Evolutionary conservation across 2,888 invertebrate species (phyloP).

Genomic region (Chrysolina americana): DNA sequence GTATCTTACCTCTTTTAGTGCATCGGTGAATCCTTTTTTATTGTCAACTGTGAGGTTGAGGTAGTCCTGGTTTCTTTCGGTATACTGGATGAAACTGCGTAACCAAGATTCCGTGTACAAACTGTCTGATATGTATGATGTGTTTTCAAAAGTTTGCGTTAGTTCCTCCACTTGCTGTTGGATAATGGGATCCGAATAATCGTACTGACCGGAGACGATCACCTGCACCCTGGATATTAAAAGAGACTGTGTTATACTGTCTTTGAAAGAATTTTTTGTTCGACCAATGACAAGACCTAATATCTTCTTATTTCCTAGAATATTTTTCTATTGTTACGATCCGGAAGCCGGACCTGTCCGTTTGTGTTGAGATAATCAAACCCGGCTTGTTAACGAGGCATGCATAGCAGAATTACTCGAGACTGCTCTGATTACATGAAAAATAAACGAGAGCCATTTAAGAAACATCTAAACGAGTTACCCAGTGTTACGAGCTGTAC

Average conservation of each 20-base stretch:
- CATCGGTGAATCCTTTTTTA: conserved; percentile 81
- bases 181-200: conserved; percentile 84
- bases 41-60: conserved; percentile 83
- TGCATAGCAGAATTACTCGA: too few species aligned
- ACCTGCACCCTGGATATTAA: conserved; percentile 75
- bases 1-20: conserved; percentile 79
- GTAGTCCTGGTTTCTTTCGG: conserved; percentile 81
- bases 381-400: too few species aligned
- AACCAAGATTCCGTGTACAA: conserved; percentile 93
- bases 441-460: too few species aligned
- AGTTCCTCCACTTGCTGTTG: conserved; percentile 86
- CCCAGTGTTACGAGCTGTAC: too few species aligned
- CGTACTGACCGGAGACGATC: conserved; percentile 83
- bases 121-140: conserved; percentile 82
- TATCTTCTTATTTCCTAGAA: too few species aligned
- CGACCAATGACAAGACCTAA: not conserved
- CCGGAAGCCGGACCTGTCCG: too few species aligned
- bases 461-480: too few species aligned
- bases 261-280: not conserved
- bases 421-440: too few species aligned
- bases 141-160: conserved; percentile 84
- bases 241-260: not conserved
- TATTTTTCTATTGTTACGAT: too few species aligned
- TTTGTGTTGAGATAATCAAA: too few species aligned
- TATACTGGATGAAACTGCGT: conserved; percentile 84